Percentiles rank a stretch among this genome's conserved stretches.
Evolutionary conservation across 2,797 vertebrate species (phyloP).

Genomic region (Lates japonicus): DNA sequence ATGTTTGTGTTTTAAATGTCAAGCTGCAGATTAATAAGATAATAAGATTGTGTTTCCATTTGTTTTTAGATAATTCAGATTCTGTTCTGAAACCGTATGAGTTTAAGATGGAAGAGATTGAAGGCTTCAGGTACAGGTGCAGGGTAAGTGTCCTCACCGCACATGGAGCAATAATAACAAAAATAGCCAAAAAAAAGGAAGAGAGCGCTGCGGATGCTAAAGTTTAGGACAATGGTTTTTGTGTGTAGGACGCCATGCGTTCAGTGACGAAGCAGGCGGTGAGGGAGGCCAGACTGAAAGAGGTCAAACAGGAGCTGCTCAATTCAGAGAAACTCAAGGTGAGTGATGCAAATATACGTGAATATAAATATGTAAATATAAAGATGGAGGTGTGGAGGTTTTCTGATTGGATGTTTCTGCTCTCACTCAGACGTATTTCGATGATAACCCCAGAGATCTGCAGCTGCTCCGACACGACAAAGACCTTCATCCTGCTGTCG

Average conservation of each 20-base stretch:
- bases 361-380: too few relatives aligned
- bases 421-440: constrained; percentile 90
- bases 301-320: constrained; percentile 95
- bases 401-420: constrained; percentile 27
- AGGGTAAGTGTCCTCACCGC: constrained; percentile 83
- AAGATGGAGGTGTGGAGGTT: background rate
- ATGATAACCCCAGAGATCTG: constrained; percentile 94
- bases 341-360: background rate
- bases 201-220: background rate
- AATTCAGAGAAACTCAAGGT: constrained; percentile 96
- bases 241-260: constrained; percentile 92
- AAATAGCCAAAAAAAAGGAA: too few relatives aligned
- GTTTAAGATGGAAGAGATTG: constrained; percentile 94
- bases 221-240: background rate
- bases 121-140: constrained; percentile 94
- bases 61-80: constrained; percentile 77
- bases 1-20: too few relatives aligned
- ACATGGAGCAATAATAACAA: too few relatives aligned
- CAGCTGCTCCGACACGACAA: constrained; percentile 93
- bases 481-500: constrained; percentile 91
- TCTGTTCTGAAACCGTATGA: constrained; percentile 87
- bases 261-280: constrained; percentile 95
- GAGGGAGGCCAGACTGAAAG: constrained; percentile 92
- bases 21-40: too few relatives aligned
- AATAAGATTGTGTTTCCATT: background rate